Evolutionary conservation across 2,888 invertebrate genomes (phyloP).

Genomic region (Nebria brevicollis): DNA sequence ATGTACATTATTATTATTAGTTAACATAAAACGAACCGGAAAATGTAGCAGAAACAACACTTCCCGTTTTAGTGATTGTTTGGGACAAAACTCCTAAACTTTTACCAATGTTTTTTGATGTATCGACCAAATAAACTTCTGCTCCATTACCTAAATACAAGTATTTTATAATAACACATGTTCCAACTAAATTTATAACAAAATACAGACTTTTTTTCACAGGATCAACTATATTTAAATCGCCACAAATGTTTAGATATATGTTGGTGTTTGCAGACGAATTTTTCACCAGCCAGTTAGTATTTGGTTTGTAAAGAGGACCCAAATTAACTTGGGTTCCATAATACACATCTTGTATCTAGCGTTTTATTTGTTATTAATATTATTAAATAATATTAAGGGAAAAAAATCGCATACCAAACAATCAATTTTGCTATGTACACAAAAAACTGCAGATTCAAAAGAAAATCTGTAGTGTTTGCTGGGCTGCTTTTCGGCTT

Average conservation of each 20-base stretch:
- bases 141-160: conserved; percentile 28
- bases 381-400: neutral
- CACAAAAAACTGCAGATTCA: conserved; percentile 12
- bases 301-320: neutral
- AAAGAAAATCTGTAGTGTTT: conserved; percentile 22
- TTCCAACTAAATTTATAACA: neutral
- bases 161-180: neutral
- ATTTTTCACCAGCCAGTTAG: conserved; percentile 25
- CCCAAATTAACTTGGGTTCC: conserved; percentile 23
- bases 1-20: neutral
- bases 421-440: conserved; percentile 14
- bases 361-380: neutral
- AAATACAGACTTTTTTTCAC: conserved; percentile 10
- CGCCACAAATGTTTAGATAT: conserved; percentile 36
- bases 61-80: neutral
- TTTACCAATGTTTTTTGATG: neutral
- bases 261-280: conserved; percentile 5
- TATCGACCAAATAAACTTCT: conserved; percentile 21
- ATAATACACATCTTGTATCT: conserved; percentile 22
- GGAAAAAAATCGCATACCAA: conserved; percentile 4
- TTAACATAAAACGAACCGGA: neutral
- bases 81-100: conserved; percentile 35
- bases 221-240: conserved; percentile 13
- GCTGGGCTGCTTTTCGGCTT: neutral
- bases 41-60: neutral